Base-by-base conservation (phyloP, 2,113 vertebrate species). In the Gavia stellata region DNA sequence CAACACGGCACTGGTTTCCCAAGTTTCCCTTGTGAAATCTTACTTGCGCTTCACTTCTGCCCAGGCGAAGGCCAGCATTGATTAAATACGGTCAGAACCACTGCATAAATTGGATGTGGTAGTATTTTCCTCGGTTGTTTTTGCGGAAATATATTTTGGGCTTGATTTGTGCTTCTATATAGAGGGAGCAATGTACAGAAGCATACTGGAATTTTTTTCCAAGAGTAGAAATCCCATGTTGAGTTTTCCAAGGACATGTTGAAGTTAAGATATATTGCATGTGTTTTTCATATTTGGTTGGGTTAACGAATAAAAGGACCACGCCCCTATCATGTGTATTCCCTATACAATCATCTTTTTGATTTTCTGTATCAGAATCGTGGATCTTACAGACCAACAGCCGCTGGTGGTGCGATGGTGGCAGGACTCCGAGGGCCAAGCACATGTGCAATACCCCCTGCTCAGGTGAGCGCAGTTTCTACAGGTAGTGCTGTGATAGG, bases 361-460 rank as follows among this genome's bases (percentile, higher is more conserved):
- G 25, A 38, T 65, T 74, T 49, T 66, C 72, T 59, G 24, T 20
- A 44, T 73, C 40, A 66, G 59, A 38, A 17, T 52, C 15, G 6
- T 6, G 96, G 98, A 24, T 98, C 78, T 97, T 98, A n/a, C 97
- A 98, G 94, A 98, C 98, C 79, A 98, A 98, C 65, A 98, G 97
- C 80, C 62, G 10, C 18, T 98, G 95, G 61, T 98, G 98, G 98
- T 98, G 98, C 56, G 26, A 92, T 6, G 95, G 98, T 21, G 92
- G 73, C 75, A 95, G 82, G 80, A 97, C 95, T 17, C 92, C 88
- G 1, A 0, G 13, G n/a, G 28, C 93, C 50, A 49, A 40, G 11
- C 95, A 96, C 2, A 21, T 12, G 36, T 97, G 97, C 36, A 8
- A 15, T 0, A 77, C 96, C 19, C 4, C 68, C 33, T 97, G 94